phyloP scores from a whole-genome alignment of 2,113 vertebrate species.

The Hoplias malabaricus region DNA sequence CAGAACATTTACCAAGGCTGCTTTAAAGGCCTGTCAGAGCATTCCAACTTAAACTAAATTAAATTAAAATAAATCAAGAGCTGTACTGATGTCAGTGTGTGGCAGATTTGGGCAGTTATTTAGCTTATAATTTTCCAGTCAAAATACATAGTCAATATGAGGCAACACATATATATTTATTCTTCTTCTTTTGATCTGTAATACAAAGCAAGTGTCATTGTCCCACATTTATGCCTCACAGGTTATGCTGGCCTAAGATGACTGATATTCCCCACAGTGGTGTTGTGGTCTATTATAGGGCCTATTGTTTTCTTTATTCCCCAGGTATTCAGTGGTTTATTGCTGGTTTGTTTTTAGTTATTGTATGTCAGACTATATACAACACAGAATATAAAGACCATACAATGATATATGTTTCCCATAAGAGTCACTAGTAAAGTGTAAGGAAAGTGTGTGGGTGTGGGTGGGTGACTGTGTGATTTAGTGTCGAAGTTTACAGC shows the following conservation, averaged over 20 bases:
- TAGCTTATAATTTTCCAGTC: too few species aligned
- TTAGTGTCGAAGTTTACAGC: constrained; percentile 32
- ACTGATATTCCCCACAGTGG: neutral
- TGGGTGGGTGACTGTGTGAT: constrained; percentile 12
- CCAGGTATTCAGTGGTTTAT: neutral
- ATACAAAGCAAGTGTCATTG: too few species aligned
- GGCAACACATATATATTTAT: too few species aligned
- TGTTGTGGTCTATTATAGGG: neutral
- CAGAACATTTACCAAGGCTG: too few species aligned
- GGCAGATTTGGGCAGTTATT: too few species aligned
- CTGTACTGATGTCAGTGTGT: too few species aligned
- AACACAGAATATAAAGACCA: neutral
- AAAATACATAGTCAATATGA: too few species aligned
- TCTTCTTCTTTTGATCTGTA: too few species aligned
- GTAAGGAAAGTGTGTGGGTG: neutral
- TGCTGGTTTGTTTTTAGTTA: neutral
- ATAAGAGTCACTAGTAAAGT: neutral
- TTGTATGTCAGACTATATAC: neutral
- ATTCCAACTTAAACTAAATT: too few species aligned
- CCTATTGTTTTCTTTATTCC: neutral
- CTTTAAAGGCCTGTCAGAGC: too few species aligned
- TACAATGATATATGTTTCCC: neutral
- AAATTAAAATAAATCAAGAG: too few species aligned
- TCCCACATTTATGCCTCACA: too few species aligned
- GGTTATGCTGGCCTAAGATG: neutral